Percentiles rank a stretch among this genome's conserved stretches.
These are phyloP conservation scores for Morelia viridis DNA, from an alignment of 2,797 vertebrate genomes.

Conservation along the genomic window DNA sequence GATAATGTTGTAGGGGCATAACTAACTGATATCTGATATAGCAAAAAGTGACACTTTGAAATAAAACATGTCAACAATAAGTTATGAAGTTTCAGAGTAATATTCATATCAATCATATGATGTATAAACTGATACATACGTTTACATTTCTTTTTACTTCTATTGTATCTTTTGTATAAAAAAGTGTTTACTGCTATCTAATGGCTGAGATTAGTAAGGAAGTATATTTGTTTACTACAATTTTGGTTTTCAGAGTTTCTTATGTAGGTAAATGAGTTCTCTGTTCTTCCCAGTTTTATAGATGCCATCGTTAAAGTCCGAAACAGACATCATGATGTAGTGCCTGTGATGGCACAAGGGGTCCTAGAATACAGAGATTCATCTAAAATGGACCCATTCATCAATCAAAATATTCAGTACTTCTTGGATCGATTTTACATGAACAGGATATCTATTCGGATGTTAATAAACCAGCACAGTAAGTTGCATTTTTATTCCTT, in stretches of 20 bases:
- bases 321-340: slow-evolving; percentile 92
- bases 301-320: slow-evolving; percentile 87
- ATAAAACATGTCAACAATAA: slow-evolving; percentile 13
- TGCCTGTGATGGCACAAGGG: slow-evolving; percentile 97
- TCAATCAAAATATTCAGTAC: slow-evolving; percentile 97
- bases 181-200: neutral
- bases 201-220: neutral
- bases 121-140: neutral
- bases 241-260: neutral
- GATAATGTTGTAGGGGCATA: neutral
- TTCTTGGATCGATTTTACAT: slow-evolving; percentile 99
- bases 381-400: slow-evolving; percentile 89
- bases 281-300: slow-evolving; percentile 81
- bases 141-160: neutral
- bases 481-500: slow-evolving; percentile 67
- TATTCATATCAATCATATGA: neutral
- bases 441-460: slow-evolving; percentile 97
- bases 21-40: neutral
- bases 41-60: accelerated
- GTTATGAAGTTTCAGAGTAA: neutral
- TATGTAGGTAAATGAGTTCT: neutral
- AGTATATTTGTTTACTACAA: neutral
- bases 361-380: slow-evolving; percentile 93
- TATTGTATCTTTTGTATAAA: neutral
- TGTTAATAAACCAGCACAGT: slow-evolving; percentile 99